These are phyloP conservation scores for Diarsia dahlii DNA, from an alignment of 2,888 invertebrate genomes.

Conservation along the genomic window DNA sequence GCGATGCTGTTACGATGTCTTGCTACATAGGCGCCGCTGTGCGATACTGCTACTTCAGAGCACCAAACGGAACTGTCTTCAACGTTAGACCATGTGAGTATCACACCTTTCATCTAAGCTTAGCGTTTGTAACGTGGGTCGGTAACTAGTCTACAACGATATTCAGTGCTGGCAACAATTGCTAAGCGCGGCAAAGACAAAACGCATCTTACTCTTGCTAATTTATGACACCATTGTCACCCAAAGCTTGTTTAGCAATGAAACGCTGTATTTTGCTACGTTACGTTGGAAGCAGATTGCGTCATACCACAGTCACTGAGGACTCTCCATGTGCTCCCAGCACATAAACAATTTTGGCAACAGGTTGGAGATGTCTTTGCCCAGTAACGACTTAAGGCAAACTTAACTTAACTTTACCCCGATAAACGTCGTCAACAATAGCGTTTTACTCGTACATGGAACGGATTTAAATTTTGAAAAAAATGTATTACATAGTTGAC, in stretches of 20 bases:
- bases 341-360: not conserved
- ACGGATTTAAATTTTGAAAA: too few relatives aligned
- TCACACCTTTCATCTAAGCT: not conserved
- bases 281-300: not conserved
- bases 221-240: not conserved
- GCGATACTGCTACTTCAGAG: conserved; percentile 84
- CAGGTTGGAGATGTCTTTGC: not conserved
- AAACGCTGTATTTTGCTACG: not conserved
- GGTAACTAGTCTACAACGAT: not conserved
- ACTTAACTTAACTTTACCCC: too few relatives aligned
- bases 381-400: too few relatives aligned
- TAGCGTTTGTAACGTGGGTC: not conserved
- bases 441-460: too few relatives aligned
- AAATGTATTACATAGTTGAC: too few relatives aligned
- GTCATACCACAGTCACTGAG: not conserved
- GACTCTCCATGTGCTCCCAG: not conserved
- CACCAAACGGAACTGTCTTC: conserved; percentile 80
- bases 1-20: conserved; percentile 74
- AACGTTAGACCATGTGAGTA: conserved; percentile 79
- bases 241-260: not conserved
- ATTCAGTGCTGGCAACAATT: not conserved
- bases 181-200: not conserved
- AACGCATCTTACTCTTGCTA: not conserved
- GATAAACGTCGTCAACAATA: too few relatives aligned
- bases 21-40: conserved; percentile 78